phyloP scores from a whole-genome alignment of 2,888 invertebrate genomes.

The Labia minor region DNA sequence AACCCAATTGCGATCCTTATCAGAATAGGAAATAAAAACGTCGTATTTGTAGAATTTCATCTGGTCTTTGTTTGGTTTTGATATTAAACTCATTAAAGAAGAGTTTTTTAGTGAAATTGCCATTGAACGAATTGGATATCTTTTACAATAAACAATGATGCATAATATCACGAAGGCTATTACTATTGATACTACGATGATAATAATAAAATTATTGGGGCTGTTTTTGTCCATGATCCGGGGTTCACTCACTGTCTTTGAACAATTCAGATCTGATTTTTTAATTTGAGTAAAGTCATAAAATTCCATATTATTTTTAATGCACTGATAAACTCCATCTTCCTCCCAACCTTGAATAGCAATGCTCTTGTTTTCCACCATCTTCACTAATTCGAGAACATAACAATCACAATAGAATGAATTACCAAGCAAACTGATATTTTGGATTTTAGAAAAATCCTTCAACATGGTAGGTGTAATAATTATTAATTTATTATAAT shows the following conservation, averaged over 20 bases:
- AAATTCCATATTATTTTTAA: not conserved
- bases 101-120: slow-evolving; percentile 47
- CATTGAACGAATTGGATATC: slow-evolving; percentile 47
- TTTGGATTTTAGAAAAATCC: slow-evolving; percentile 42
- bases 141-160: slow-evolving; percentile 39
- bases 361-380: slow-evolving; percentile 30
- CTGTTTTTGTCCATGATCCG: not conserved
- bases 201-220: not conserved
- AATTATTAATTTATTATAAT: slow-evolving; percentile 45
- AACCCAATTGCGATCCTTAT: slow-evolving; percentile 53
- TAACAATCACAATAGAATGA: slow-evolving; percentile 49
- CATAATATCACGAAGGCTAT: not conserved
- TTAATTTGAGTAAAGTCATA: not conserved
- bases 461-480: slow-evolving; percentile 45
- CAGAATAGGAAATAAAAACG: slow-evolving; percentile 58
- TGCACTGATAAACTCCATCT: slow-evolving; percentile 20
- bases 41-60: slow-evolving; percentile 44
- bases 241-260: not conserved
- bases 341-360: slow-evolving; percentile 31
- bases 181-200: not conserved
- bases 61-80: slow-evolving; percentile 34
- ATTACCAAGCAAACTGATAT: slow-evolving; percentile 45
- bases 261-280: not conserved
- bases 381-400: slow-evolving; percentile 37
- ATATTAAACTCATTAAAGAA: slow-evolving; percentile 43